A percentile compares a stretch with the other conserved stretches of the same genome.
phyloP scores from a whole-genome alignment of 1,140 invertebrate species.

The Triops longicaudatus region DNA sequence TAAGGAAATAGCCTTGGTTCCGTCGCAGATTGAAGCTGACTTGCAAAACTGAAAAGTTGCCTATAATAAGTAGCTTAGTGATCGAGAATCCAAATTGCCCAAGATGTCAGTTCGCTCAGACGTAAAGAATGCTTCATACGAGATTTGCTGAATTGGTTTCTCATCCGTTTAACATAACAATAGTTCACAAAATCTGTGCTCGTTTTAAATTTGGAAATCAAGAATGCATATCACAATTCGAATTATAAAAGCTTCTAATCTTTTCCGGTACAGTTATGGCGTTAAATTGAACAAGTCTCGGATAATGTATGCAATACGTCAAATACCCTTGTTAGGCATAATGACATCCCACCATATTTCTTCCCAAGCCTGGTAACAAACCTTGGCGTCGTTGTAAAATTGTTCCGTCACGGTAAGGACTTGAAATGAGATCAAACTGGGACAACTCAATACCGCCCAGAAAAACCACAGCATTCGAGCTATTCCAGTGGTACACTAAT shows the following conservation, averaged over 20 bases:
- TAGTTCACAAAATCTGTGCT: background rate
- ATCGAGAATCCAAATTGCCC: slow-evolving; percentile 17
- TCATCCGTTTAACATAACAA: too few relatives aligned
- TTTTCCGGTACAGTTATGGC: background rate
- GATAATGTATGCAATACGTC: background rate
- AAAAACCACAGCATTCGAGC: slow-evolving; percentile 69
- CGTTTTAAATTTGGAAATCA: background rate
- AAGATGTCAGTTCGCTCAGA: background rate
- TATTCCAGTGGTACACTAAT: slow-evolving; percentile 83
- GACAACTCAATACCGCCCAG: slow-evolving; percentile 79
- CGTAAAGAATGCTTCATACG: background rate
- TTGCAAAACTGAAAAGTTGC: slow-evolving; percentile 64
- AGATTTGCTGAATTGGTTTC: background rate
- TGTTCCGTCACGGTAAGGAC: slow-evolving; percentile 45
- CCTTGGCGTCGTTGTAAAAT: background rate
- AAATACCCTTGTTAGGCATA: background rate
- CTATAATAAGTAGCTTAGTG: slow-evolving; percentile 39
- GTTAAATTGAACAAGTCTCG: background rate
- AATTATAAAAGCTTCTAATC: background rate
- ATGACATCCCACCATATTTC: background rate
- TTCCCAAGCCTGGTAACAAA: background rate
- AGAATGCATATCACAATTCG: too few relatives aligned
- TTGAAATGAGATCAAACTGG: slow-evolving; percentile 83
- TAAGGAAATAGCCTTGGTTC: slow-evolving; percentile 85
- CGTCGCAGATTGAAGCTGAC: slow-evolving; percentile 82